Base-by-base conservation (phyloP, 2,797 vertebrate genomes). In the Pangasius macronema region DNA sequence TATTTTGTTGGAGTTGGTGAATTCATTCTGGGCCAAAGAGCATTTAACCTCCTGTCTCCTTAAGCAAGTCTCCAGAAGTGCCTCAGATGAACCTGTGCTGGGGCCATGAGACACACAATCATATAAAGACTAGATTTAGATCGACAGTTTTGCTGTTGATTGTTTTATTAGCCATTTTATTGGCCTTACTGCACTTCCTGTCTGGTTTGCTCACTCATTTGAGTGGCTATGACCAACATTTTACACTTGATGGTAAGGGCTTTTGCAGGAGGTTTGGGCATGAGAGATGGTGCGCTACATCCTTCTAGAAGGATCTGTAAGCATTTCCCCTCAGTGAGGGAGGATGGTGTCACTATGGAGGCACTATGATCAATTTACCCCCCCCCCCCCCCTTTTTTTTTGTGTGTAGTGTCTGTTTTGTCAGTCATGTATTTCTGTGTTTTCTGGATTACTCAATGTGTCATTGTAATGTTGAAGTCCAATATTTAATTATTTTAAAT, bases 1-100 rank as follows among this genome's bases (percentile, higher is more conserved):
- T 97, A 97, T 93, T 96, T 97, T 70, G 90, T 96, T 2, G 96
- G 96, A 4, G 93, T 96, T 2, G 97, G 96, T 87, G 97, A 97
- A 89, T 96, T 95, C 80, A 94, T 97, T 88, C 70, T 97, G 83
- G 95, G 95, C 85, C 95, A 95, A 91, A 93, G 93, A 0, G 93
- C 94, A 6, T 91, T 95, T n/a, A 90, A 90, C 72, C 63, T 94
- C 65, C 90, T 95, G 85, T 93, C 93, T 0, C 76, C 91, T 1
- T 95, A 90, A 88, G 72, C 83, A 76, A 42, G 39, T 22, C 33
- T 53, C 0, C 1, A 92, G 84, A 65, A 82, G 14, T 0, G 46
- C 59, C 20, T 63, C 22, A 3, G 22, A n/a, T 53, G 27, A n/a
- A 42, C 27, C 65, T 33, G 65, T 76, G 22, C 63, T 86, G 89